phyloP scores from a whole-genome alignment of 1,140 invertebrate genomes.

The Anastatus disparis region DNA sequence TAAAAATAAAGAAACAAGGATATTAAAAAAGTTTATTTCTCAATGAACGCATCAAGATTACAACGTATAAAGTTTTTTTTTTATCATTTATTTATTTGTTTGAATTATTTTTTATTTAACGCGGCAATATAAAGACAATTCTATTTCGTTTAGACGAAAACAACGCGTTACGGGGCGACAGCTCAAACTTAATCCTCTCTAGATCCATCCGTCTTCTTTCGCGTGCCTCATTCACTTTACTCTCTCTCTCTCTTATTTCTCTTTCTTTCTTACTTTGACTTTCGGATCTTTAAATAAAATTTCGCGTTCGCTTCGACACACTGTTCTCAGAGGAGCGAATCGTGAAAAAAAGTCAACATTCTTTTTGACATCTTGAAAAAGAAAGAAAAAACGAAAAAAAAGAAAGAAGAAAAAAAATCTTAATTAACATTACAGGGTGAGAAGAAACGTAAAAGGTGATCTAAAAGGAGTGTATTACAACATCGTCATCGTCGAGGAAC shows the following conservation, averaged over 20 bases:
- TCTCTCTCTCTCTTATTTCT: slow-evolving; percentile 11
- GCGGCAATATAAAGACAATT: no score
- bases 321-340: background rate
- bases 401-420: background rate
- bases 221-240: background rate
- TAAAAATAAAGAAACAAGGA: no score
- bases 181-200: no score
- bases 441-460: background rate
- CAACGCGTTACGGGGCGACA: no score
- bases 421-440: background rate
- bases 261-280: background rate
- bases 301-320: background rate
- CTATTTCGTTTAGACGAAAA: no score
- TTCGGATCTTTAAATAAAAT: slow-evolving; percentile 32
- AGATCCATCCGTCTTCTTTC: background rate
- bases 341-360: background rate
- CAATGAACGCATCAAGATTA: no score
- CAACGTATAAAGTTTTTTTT: no score
- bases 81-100: no score
- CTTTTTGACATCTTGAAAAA: background rate
- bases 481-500: background rate
- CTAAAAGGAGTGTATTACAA: background rate
- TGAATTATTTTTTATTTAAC: no score
- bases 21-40: no score
- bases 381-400: background rate